These are phyloP conservation scores for Ichneumoninae sp. DNA, from an alignment of 2,888 invertebrate genomes.

Conservation along the genomic window DNA sequence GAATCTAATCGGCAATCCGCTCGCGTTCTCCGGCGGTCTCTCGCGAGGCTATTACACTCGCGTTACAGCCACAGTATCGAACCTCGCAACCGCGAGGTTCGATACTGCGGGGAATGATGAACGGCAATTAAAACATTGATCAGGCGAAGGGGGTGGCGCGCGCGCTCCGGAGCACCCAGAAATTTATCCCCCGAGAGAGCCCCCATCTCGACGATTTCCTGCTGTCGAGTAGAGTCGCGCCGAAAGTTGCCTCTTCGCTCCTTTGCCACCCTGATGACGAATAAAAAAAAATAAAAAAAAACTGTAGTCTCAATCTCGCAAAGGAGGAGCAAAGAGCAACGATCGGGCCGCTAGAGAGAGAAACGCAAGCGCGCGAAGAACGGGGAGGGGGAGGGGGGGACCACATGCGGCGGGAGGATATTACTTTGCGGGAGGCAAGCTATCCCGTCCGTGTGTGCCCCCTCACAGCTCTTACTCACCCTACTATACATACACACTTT, in stretches of 20 bases:
- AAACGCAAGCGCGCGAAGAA: not conserved
- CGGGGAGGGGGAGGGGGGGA: constrained; percentile 70
- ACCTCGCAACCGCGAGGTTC: not conserved
- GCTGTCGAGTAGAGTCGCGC: constrained; percentile 34
- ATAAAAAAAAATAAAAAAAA: constrained; percentile 23
- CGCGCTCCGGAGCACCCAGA: constrained; percentile 21
- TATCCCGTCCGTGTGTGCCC: constrained; percentile 47
- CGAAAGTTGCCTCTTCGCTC: constrained; percentile 45
- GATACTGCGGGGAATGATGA: constrained; percentile 50
- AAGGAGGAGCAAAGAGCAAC: constrained; percentile 19
- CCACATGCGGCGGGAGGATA: constrained; percentile 81
- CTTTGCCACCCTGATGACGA: constrained; percentile 42
- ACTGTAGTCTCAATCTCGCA: not conserved
- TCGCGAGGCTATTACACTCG: constrained; percentile 1
- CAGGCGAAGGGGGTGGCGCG: constrained; percentile 32
- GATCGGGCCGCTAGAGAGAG: constrained; percentile 7
- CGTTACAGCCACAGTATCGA: not conserved
- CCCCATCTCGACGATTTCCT: constrained; percentile 4
- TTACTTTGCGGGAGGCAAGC: constrained; percentile 80
- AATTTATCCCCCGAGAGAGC: constrained; percentile 37
- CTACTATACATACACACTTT: constrained; percentile 44
- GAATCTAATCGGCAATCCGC: not conserved
- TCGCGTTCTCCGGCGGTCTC: not conserved
- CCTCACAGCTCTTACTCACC: constrained; percentile 51
- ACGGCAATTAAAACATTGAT: constrained; percentile 61